phyloP scores from a whole-genome alignment of 2,113 vertebrate species.

The Bambusicola thoracicus region DNA sequence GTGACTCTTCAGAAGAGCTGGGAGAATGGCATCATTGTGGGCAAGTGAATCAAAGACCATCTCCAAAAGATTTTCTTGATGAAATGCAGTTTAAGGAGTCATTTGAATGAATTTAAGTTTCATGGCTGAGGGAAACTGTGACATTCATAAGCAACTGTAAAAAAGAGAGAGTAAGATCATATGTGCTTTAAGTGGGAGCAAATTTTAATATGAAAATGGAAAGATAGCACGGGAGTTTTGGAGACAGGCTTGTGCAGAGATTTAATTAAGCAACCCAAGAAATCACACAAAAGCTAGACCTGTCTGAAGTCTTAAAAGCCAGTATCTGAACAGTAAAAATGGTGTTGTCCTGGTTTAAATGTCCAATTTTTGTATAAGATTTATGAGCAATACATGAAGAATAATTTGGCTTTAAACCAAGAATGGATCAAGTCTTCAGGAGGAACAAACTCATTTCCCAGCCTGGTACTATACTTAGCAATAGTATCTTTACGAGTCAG shows the following conservation, averaged over 20 bases:
- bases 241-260: not conserved
- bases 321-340: not conserved
- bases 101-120: not conserved
- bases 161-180: not conserved
- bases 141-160: not conserved
- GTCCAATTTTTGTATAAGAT: not conserved
- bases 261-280: not conserved
- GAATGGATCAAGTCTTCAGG: not conserved
- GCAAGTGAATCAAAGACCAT: not conserved
- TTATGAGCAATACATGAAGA: not conserved
- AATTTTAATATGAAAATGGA: not conserved
- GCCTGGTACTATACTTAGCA: not conserved
- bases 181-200: not conserved
- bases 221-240: not conserved
- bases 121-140: not conserved
- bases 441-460: not conserved
- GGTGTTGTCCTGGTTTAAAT: not conserved
- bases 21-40: not conserved
- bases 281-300: not conserved
- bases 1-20: not conserved
- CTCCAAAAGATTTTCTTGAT: not conserved
- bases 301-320: not conserved
- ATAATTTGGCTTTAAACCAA: not conserved
- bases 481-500: accelerated
- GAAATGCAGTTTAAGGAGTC: not conserved